Base-by-base conservation (phyloP, 2,888 invertebrate genomes). In the Halictus quadricinctus region DNA sequence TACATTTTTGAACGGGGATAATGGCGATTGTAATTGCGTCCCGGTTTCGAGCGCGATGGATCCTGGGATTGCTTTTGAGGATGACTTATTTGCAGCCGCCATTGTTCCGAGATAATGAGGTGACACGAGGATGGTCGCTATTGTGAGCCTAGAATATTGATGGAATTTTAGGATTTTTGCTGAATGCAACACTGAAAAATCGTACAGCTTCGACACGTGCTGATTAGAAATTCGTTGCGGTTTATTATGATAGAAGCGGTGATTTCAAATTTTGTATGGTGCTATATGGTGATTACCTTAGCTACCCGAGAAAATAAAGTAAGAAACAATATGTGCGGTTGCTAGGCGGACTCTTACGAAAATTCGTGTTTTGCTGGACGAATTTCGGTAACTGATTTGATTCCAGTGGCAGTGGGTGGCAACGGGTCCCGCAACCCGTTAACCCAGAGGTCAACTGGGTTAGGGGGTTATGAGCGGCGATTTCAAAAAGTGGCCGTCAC, bases 401-500 rank as follows among this genome's bases (percentile, higher is more conserved):
- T 54, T 54, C 21, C 43, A 12, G 10, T 46, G 43, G 10, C 21
- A 54, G 54, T 54, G 54, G 54, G 54, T 54, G 54, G 21, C 8
- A 2, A 21, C 29, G 66, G 36, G 41, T 64, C 70, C 76, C 12
- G 77, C 72, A 41, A 79, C 66, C 81, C 70, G 89, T 83, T 84
- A 73, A 84, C 41, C 82, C 80, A 73, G 76, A 85, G 84, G 84
- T 90, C 89, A 89, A 89, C 72, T 90, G 84, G 87, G 87, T 91
- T 90, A 91, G 76, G 88, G 85, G 87, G 84, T 90, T 89, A 89
- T 79, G 81, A 81, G 86, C 76, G 25, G 74, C 75, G 79, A 58
- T 85, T 91, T 79, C 88, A 90, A 90, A 90, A 90, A 83, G 76
- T 74, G 87, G 72, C 48, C 87, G 85, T 78, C 85, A 76, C 74